These are phyloP conservation scores for Tachysurus vachellii DNA, from an alignment of 2,113 vertebrate species.

Conservation along the genomic window DNA sequence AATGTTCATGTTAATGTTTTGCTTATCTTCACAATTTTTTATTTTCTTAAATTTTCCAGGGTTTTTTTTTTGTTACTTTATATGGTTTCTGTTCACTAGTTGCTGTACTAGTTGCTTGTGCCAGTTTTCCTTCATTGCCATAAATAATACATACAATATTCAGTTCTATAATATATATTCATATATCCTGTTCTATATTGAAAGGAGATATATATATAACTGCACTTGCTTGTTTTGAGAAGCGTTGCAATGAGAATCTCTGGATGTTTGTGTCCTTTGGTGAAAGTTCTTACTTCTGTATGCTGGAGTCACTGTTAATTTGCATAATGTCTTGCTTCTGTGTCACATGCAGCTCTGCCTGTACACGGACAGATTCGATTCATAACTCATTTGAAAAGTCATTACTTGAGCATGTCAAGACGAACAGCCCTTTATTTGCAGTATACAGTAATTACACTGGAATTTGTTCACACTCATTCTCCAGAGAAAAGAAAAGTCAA, in stretches of 20 bases:
- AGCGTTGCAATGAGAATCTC: neutral
- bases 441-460: neutral
- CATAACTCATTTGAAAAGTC: neutral
- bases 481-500: neutral
- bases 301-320: neutral
- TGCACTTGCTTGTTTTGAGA: too few relatives aligned
- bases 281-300: slow-evolving; percentile 8
- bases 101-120: neutral
- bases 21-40: neutral
- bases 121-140: neutral
- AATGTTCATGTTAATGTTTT: neutral
- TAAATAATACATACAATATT: neutral
- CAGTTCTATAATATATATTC: neutral
- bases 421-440: neutral
- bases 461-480: neutral
- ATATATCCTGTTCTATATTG: neutral
- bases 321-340: too few relatives aligned
- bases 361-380: neutral
- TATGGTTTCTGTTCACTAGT: neutral
- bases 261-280: neutral
- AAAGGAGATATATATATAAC: too few relatives aligned
- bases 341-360: neutral
- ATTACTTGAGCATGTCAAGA: neutral
- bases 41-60: neutral
- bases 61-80: neutral